phyloP scores from a whole-genome alignment of 2,113 vertebrate species.

The Octodon degus region DNA sequence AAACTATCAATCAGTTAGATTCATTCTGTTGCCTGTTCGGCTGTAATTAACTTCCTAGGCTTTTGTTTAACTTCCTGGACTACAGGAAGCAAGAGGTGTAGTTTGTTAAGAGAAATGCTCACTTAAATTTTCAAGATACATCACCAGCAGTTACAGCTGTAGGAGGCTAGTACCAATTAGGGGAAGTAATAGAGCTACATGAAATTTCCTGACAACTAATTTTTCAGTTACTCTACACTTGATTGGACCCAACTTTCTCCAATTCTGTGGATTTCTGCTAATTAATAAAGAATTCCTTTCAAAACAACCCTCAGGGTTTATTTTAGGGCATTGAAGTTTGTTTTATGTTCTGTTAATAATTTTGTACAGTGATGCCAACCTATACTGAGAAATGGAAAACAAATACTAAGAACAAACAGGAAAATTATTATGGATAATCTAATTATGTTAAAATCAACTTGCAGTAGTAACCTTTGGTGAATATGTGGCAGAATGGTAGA shows the following conservation, averaged over 20 bases:
- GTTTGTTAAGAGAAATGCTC: conserved; percentile 2
- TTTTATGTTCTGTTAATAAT: neutral
- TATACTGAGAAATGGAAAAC: neutral
- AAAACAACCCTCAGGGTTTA: neutral
- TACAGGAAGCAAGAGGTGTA: conserved; percentile 7
- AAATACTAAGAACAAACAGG: neutral
- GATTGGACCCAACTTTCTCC: neutral
- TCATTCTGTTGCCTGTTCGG: conserved; percentile 43
- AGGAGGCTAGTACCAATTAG: neutral
- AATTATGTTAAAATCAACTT: neutral
- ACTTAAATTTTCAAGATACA: conserved; percentile 23
- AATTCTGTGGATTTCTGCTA: neutral
- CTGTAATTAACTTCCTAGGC: conserved; percentile 61
- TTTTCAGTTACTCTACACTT: neutral
- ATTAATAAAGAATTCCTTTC: conserved; percentile 26
- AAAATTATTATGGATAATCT: neutral
- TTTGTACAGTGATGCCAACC: neutral
- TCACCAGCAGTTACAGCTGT: neutral
- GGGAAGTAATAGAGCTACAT: neutral
- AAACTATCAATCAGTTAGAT: conserved; percentile 35
- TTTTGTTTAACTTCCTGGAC: conserved; percentile 54
- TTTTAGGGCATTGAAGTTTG: neutral
- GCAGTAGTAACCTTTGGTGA: neutral
- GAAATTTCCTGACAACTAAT: neutral
- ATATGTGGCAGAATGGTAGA: neutral